A percentile compares a stretch with the other conserved stretches of the same genome.
Evolutionary conservation across 35 echinoderm and acorn worm genomes (phyloP).

Genomic region (Lytechinus pictus): DNA sequence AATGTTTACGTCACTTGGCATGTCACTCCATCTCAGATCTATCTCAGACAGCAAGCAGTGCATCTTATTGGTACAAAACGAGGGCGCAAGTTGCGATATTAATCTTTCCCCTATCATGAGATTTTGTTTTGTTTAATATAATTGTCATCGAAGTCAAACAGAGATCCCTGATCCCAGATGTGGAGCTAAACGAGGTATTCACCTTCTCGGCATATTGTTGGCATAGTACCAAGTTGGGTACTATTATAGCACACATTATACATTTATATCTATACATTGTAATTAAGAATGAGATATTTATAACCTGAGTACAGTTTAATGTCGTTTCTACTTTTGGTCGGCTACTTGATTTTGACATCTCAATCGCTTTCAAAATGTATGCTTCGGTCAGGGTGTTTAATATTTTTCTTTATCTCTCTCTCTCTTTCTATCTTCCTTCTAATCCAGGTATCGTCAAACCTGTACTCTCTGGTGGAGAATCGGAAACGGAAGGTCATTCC

Average conservation of each 20-base stretch:
- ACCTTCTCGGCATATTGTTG: not conserved
- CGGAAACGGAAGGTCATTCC: not conserved
- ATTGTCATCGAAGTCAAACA: slow-evolving; percentile 2
- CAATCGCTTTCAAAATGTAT: not conserved
- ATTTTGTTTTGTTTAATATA: not conserved
- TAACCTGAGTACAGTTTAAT: not conserved
- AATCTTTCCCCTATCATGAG: not conserved
- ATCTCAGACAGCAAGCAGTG: not conserved
- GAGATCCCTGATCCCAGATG: not conserved
- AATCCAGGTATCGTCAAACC: not conserved
- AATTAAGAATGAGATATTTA: not conserved
- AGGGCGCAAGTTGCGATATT: not conserved
- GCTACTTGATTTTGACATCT: not conserved
- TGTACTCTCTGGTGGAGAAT: not conserved
- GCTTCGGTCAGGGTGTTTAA: not conserved
- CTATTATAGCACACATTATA: no score
- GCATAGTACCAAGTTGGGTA: not conserved
- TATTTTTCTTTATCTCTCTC: slow-evolving; percentile 9
- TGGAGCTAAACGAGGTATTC: not conserved
- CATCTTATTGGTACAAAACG: not conserved
- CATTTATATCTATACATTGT: no score
- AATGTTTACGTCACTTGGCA: slow-evolving; percentile 46
- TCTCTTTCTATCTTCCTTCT: not conserved
- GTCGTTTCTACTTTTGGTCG: not conserved
- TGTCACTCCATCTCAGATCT: not conserved